Conservation (phyloP, 1,140 invertebrate genomes). For the Sycophaga agraensis region DNA sequence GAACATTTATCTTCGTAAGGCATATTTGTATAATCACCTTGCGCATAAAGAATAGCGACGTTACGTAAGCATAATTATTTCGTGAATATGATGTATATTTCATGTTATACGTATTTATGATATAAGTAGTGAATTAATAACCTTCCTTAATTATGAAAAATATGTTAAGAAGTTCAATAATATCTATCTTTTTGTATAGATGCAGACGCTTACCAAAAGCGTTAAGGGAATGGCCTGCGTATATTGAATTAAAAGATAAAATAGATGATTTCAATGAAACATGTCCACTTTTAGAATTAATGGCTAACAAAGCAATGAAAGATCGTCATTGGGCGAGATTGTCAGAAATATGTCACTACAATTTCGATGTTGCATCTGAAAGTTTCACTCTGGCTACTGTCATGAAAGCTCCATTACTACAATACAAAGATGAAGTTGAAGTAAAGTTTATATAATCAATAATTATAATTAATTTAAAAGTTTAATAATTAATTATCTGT, state of each 20-base stretch:
- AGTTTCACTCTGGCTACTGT: slow-evolving; percentile 78
- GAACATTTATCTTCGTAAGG: too few species aligned
- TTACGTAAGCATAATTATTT: too few species aligned
- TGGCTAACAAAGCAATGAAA: slow-evolving; percentile 90
- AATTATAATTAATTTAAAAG: too few species aligned
- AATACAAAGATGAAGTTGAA: slow-evolving; percentile 86
- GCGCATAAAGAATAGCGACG: too few species aligned
- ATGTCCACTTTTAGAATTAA: slow-evolving; percentile 82
- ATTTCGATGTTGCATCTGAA: slow-evolving; percentile 77
- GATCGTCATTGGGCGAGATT: slow-evolving; percentile 83
- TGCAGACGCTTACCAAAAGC: slow-evolving; percentile 78
- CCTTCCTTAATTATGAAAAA: too few species aligned
- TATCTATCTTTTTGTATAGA: slow-evolving; percentile 59
- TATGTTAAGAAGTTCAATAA: too few species aligned
- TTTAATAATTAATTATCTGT: too few species aligned
- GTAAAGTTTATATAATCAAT: slow-evolving; percentile 45
- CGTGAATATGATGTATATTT: too few species aligned
- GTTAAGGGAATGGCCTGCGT: slow-evolving; percentile 88
- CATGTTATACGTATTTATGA: too few species aligned
- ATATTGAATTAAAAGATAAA: slow-evolving; percentile 81
- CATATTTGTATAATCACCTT: too few species aligned
- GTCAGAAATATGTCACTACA: slow-evolving; percentile 68
- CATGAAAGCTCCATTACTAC: slow-evolving; percentile 79
- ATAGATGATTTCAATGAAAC: slow-evolving; percentile 90
- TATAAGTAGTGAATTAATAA: too few species aligned